phyloP scores from a whole-genome alignment of 2,113 vertebrate genomes.

The Herpetotheres cachinnans region DNA sequence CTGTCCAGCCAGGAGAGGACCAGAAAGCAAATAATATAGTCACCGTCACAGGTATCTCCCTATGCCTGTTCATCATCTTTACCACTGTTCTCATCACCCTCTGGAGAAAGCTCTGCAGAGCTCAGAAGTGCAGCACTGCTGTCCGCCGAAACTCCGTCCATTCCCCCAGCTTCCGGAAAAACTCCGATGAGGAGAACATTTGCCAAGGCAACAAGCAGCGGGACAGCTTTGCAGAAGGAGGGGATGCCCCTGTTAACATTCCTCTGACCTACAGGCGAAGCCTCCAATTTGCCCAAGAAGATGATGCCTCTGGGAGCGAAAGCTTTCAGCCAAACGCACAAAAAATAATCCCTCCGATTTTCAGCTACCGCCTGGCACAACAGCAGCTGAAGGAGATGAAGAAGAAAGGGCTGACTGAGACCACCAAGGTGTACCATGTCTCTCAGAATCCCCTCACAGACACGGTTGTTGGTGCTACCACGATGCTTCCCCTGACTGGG shows the following conservation, averaged over 20 bases:
- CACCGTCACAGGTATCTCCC: slow-evolving; percentile 85
- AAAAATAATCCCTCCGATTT: slow-evolving; percentile 90
- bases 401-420: slow-evolving; percentile 89
- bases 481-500: slow-evolving; percentile 48
- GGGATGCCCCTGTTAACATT: slow-evolving; percentile 64
- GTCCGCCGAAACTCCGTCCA: slow-evolving; percentile 77
- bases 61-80: slow-evolving; percentile 89
- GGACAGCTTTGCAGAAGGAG: slow-evolving; percentile 83
- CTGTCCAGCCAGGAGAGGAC: slow-evolving; percentile 52
- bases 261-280: slow-evolving; percentile 74
- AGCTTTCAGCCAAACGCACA: slow-evolving; percentile 82
- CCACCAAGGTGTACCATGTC: slow-evolving; percentile 92
- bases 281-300: slow-evolving; percentile 65
- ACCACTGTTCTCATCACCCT: slow-evolving; percentile 87
- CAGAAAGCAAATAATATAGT: slow-evolving; percentile 83
- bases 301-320: slow-evolving; percentile 68
- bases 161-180: slow-evolving; percentile 82
- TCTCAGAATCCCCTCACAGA: slow-evolving; percentile 91
- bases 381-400: slow-evolving; percentile 98
- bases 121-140: slow-evolving; percentile 80
- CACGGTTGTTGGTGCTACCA: slow-evolving; percentile 77
- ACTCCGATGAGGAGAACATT: slow-evolving; percentile 90
- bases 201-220: slow-evolving; percentile 81
- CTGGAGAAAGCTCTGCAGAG: slow-evolving; percentile 86
- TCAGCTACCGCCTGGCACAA: slow-evolving; percentile 94